These are phyloP conservation scores for Nesogale talazaci DNA, from an alignment of 2,113 vertebrate species.

Conservation along the genomic window DNA sequence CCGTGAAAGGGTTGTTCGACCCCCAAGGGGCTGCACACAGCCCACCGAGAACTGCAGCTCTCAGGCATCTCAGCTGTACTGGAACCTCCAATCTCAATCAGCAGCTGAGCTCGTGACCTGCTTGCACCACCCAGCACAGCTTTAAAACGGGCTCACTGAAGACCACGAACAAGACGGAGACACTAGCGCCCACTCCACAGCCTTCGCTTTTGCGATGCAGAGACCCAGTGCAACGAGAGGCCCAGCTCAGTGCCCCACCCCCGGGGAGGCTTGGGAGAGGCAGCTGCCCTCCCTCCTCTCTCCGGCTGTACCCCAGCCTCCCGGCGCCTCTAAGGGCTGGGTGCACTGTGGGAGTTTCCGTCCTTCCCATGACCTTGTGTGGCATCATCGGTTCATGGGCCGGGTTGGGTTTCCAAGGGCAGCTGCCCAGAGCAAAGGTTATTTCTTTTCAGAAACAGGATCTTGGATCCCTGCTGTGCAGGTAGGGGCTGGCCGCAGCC, in stretches of 20 bases:
- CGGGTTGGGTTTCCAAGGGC: not conserved
- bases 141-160: not conserved
- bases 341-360: not conserved
- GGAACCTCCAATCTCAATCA: not conserved
- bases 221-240: not conserved
- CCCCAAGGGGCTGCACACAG: too few species aligned
- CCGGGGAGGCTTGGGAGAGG: accelerated
- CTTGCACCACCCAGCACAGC: not conserved
- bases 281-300: too few species aligned
- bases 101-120: not conserved
- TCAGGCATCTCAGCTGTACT: not conserved
- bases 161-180: accelerated
- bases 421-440: accelerated
- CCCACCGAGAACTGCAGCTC: too few species aligned
- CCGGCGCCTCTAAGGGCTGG: too few species aligned
- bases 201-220: not conserved
- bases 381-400: not conserved
- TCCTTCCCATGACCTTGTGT: accelerated
- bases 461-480: accelerated
- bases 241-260: not conserved
- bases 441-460: accelerated
- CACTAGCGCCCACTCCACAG: not conserved
- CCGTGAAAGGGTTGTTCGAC: too few species aligned
- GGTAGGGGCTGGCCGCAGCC: not conserved
- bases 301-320: too few species aligned